Conservation (phyloP, 2,888 invertebrate genomes). For the Psylliodes chrysocephalus region DNA sequence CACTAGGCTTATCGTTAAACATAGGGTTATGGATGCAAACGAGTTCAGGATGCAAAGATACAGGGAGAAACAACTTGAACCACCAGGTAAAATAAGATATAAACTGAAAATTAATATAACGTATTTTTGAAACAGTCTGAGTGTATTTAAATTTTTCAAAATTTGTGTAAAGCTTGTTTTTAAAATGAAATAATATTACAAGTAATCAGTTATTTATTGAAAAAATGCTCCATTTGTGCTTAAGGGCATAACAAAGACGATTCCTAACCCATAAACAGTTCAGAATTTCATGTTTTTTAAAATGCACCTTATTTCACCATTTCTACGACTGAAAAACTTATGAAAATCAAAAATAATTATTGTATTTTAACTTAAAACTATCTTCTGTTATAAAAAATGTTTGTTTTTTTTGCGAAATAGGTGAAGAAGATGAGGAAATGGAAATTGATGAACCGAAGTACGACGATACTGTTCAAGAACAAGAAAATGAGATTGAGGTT, state of each 20-base stretch:
- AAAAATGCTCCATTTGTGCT: too few species aligned
- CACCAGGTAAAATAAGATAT: constrained; percentile 68
- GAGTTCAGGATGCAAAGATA: constrained; percentile 89
- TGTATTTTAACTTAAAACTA: background rate
- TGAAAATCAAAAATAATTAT: background rate
- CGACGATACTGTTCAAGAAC: constrained; percentile 73
- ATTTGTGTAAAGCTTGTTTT: too few species aligned
- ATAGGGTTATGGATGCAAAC: constrained; percentile 83
- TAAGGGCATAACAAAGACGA: too few species aligned
- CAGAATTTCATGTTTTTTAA: too few species aligned
- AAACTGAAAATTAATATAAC: background rate
- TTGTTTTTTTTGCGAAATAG: constrained; percentile 32
- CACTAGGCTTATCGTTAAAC: constrained; percentile 88
- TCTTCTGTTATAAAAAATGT: constrained; percentile 5
- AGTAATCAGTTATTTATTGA: too few species aligned
- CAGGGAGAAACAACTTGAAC: constrained; percentile 89
- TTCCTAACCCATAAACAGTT: too few species aligned
- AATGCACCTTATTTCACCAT: background rate
- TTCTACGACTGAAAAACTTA: background rate
- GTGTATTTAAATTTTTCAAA: too few species aligned
- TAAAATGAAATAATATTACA: too few species aligned
- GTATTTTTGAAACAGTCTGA: background rate
- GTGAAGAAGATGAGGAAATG: constrained; percentile 72
- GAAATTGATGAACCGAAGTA: constrained; percentile 61
- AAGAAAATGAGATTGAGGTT: constrained; percentile 65